A percentile compares a stretch with the other conserved stretches of the same genome.
Evolutionary conservation across 1,140 invertebrate genomes (phyloP).

Genomic region (Pseudoatta argentina): DNA sequence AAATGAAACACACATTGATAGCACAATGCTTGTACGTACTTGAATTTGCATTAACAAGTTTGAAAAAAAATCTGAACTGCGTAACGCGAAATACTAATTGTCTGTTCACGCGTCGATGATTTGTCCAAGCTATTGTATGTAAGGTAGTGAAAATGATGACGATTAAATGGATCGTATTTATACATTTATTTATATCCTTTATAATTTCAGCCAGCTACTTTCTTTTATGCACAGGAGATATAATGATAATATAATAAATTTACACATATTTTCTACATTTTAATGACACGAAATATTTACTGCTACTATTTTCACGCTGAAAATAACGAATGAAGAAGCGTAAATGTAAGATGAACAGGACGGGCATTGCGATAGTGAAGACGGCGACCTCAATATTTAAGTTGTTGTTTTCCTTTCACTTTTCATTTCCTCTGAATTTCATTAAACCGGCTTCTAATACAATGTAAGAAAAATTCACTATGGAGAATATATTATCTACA

Average conservation of each 20-base stretch:
- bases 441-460: slow-evolving; percentile 37
- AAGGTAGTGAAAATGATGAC: slow-evolving; percentile 33
- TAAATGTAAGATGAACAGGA: not conserved
- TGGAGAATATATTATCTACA: not conserved
- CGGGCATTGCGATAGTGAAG: not conserved
- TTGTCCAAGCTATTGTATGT: not conserved
- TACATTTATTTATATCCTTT: slow-evolving; percentile 28
- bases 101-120: not conserved
- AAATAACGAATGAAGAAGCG: not conserved
- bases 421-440: slow-evolving; percentile 54
- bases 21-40: not conserved
- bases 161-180: slow-evolving; percentile 23
- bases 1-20: not conserved
- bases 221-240: not conserved
- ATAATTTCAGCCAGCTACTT: slow-evolving; percentile 5
- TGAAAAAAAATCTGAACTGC: not conserved
- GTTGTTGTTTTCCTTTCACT: slow-evolving; percentile 77
- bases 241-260: not conserved
- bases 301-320: not conserved
- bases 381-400: slow-evolving; percentile 69
- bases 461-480: not conserved
- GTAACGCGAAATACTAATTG: slow-evolving; percentile 1
- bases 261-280: not conserved
- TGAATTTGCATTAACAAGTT: not conserved
- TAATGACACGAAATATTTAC: not conserved